These are phyloP conservation scores for Hoplodrina ambigua DNA, from an alignment of 2,888 invertebrate genomes.

Conservation along the genomic window DNA sequence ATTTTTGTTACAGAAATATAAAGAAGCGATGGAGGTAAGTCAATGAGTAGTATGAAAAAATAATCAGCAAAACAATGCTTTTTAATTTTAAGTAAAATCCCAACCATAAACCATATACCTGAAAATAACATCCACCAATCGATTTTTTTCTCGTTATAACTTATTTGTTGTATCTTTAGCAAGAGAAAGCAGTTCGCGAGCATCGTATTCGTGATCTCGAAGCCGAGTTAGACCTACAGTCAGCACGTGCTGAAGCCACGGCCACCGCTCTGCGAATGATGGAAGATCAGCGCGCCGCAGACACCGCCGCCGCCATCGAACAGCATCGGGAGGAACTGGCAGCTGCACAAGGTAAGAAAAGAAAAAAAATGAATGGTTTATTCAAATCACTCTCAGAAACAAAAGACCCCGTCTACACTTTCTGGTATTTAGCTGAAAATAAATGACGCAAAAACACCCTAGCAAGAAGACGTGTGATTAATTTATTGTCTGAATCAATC, in stretches of 20 bases:
- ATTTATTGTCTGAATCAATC: too few relatives aligned
- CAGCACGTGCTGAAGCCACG: slow-evolving; percentile 82
- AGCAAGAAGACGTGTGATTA: too few relatives aligned
- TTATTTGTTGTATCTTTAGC: slow-evolving; percentile 62
- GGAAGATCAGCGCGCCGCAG: slow-evolving; percentile 81
- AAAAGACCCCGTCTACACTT: too few relatives aligned
- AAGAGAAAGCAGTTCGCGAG: slow-evolving; percentile 84
- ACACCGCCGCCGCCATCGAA: slow-evolving; percentile 75
- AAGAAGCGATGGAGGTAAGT: slow-evolving; percentile 87
- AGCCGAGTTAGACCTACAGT: slow-evolving; percentile 80
- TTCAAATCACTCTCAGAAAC: too few relatives aligned
- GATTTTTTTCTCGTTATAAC: neutral
- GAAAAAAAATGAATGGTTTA: neutral
- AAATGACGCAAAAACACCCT: too few relatives aligned
- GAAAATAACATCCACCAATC: too few relatives aligned
- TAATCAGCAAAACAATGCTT: too few relatives aligned
- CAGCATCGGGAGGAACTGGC: slow-evolving; percentile 86
- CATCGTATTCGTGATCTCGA: slow-evolving; percentile 88
- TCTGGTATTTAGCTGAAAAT: too few relatives aligned
- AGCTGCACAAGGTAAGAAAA: slow-evolving; percentile 83
- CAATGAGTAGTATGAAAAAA: too few relatives aligned
- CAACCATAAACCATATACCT: too few relatives aligned
- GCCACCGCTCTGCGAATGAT: slow-evolving; percentile 77
- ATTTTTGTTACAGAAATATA: slow-evolving; percentile 84
- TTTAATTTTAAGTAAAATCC: too few relatives aligned